Evolutionary conservation across 1,140 invertebrate species (phyloP), one percentile per base, ranked within the genome.

Genomic region (Lordiphosa mommai): DNA sequence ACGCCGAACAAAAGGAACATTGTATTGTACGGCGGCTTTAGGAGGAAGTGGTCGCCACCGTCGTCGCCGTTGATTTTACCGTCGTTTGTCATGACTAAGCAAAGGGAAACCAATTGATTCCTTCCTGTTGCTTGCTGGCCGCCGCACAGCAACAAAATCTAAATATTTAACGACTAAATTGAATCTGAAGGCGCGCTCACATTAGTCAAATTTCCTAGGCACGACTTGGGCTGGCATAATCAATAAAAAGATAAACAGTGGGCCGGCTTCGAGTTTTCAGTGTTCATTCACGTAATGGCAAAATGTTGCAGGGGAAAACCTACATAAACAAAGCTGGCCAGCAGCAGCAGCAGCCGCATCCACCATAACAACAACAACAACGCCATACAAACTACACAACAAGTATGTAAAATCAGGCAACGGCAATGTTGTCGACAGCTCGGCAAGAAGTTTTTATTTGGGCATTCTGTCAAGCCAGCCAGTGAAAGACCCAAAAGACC

Each of bases 151-250:
- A 69, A 63, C 53, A 63, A 80, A 80, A 80, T 80, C 76, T 80
- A 80, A 80, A 80, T 80, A 84, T 84, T 80, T 80, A 80, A 80
- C 76, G 58, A 84, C 77, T 80, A 76, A 80, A 80, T 80, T 80
- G 77, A 82, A 80, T 72, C 61, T 76, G 66, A 80, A 80, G 77
- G 76, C 71, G 61, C 50, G 61, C 72, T 56, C 41, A 70, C 72
- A 76, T 77, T 80, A 82, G 71, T 80, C 76, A 76, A 80, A 80
- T 82, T 82, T 76, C 43, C 57, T 51, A 29, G 57, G 53, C 61
- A 67, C 58, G 72, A 56, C 43, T 14, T 68, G 23, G 49, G 74
- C 76, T 79, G 74, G 55, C 77, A 61, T 76, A 76, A 80, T 76
- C 77, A 80, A 76, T 80, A 80, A 76, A 76, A 82, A 74, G 52